Evolutionary conservation across 1,140 invertebrate genomes (phyloP).

Genomic region (Alviniconcha marisindica): DNA sequence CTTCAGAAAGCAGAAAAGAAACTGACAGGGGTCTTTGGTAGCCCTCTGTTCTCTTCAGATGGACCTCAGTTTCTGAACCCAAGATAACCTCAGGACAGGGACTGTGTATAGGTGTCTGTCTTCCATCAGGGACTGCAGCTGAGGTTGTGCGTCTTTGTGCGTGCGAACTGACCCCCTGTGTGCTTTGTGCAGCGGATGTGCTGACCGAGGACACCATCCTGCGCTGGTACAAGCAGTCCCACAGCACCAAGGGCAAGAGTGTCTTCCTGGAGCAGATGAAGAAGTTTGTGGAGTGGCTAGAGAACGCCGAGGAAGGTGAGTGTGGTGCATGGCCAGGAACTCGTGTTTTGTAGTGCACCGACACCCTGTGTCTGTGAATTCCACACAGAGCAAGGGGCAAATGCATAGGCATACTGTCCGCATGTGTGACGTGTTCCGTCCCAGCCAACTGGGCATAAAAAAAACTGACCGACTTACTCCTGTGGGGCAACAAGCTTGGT

Average conservation of each 20-base stretch:
- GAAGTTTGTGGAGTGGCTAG: slow-evolving; percentile 97
- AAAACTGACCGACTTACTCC: background rate
- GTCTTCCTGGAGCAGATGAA: slow-evolving; percentile 98
- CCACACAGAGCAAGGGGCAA: background rate
- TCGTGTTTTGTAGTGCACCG: too few relatives aligned
- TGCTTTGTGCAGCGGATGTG: slow-evolving; percentile 61
- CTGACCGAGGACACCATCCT: slow-evolving; percentile 71
- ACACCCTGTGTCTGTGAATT: too few relatives aligned
- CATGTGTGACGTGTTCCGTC: background rate
- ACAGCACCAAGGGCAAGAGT: slow-evolving; percentile 95
- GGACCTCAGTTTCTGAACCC: too few relatives aligned
- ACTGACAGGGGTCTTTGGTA: too few relatives aligned
- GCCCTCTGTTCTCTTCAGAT: too few relatives aligned
- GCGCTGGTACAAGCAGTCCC: slow-evolving; percentile 75
- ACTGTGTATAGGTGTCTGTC: too few relatives aligned
- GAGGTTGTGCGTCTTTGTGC: too few relatives aligned
- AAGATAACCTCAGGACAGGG: too few relatives aligned
- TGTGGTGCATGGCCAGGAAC: background rate
- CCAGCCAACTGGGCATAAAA: background rate
- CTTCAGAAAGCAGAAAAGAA: too few relatives aligned
- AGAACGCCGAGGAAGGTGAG: slow-evolving; percentile 93
- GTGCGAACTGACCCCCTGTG: background rate
- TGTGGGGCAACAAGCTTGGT: background rate
- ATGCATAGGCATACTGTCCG: background rate
- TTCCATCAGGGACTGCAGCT: too few relatives aligned